phyloP scores from a whole-genome alignment of 37 sponge, comb jelly and placozoan species.

The Oscarella lobularis region DNA sequence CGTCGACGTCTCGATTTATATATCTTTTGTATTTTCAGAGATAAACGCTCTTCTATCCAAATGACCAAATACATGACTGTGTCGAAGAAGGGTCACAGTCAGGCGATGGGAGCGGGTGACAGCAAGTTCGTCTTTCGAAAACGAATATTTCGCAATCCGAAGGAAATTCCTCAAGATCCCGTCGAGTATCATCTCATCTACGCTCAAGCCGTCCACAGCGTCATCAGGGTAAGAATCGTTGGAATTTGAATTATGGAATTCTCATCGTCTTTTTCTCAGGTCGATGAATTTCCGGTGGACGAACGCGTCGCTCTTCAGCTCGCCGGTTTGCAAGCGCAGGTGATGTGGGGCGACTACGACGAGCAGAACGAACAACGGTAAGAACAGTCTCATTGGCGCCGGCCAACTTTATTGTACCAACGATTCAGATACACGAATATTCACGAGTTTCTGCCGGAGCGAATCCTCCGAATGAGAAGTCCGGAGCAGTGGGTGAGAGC shows the following conservation, averaged over 20 bases:
- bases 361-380: conserved; percentile 16
- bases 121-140: conserved; percentile 81
- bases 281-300: conserved; percentile 87
- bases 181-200: conserved; percentile 94
- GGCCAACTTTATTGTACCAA: background rate
- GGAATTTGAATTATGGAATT: background rate
- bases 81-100: conserved; percentile 40
- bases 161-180: conserved; percentile 91
- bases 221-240: conserved; percentile 60
- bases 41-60: conserved; percentile 70
- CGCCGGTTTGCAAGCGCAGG: conserved; percentile 83
- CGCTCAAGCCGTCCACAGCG: conserved; percentile 89
- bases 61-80: conserved; percentile 87
- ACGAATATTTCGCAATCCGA: conserved; percentile 77
- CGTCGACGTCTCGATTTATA: background rate
- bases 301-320: conserved; percentile 81
- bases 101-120: conserved; percentile 90
- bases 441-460: conserved; percentile 33
- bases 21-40: conserved; percentile 22
- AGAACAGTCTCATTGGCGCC: conserved; percentile 2
- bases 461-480: conserved; percentile 40
- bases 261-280: conserved; percentile 11
- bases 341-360: conserved; percentile 70
- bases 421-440: conserved; percentile 47
- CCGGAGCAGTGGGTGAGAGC: conserved; percentile 58